Percentiles rank a stretch among this genome's conserved stretches.
Evolutionary conservation across 2,113 vertebrate genomes (phyloP).

Genomic region (Aepyceros melampus): DNA sequence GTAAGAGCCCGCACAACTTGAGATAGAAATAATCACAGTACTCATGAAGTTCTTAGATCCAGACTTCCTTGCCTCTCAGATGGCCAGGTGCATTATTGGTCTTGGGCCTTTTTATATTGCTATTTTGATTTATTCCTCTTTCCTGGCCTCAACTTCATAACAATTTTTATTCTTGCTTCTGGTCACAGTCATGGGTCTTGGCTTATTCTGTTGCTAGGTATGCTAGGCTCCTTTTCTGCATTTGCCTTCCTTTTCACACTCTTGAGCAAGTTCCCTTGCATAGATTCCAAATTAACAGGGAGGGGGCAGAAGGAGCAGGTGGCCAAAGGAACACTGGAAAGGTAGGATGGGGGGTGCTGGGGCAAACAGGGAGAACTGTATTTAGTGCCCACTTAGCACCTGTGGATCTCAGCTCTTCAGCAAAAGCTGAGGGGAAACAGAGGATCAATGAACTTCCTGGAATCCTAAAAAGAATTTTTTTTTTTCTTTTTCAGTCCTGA

Average conservation of each 20-base stretch:
- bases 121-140: not conserved
- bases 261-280: not conserved
- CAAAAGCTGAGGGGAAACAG: not conserved
- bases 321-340: not conserved
- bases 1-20: not conserved
- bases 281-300: not conserved
- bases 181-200: not conserved
- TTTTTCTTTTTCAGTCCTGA: conserved; percentile 9
- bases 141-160: not conserved
- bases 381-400: not conserved
- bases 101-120: not conserved
- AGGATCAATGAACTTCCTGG: not conserved
- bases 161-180: not conserved
- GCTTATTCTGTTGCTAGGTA: not conserved
- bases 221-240: not conserved
- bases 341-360: not conserved
- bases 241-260: not conserved
- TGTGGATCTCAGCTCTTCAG: not conserved
- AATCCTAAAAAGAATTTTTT: not conserved
- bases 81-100: not conserved
- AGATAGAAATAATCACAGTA: not conserved
- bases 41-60: not conserved
- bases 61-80: not conserved
- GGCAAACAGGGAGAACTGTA: not conserved
- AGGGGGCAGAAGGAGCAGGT: not conserved